A percentile compares a stretch with the other conserved stretches of the same genome.
phyloP scores from a whole-genome alignment of 2,113 vertebrate genomes.

The Datnioides undecimradiatus region DNA sequence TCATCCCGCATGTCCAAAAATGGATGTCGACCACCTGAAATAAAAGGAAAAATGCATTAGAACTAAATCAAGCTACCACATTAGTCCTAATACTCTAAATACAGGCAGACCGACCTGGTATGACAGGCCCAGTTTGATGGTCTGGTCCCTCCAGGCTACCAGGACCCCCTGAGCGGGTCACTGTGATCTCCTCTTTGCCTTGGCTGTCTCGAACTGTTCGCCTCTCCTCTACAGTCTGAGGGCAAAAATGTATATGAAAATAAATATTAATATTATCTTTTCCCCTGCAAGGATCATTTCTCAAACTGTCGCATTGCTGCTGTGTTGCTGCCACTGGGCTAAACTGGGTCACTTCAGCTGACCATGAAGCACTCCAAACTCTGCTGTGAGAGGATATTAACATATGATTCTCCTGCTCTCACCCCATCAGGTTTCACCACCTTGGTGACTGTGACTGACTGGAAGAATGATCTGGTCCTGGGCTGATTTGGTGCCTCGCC shows the following conservation, averaged over 20 bases:
- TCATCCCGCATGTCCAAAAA: slow-evolving; percentile 77
- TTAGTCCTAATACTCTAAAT: too few relatives aligned
- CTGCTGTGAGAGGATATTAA: not conserved
- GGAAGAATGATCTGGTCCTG: slow-evolving; percentile 86
- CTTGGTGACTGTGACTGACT: slow-evolving; percentile 88
- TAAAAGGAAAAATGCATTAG: slow-evolving; percentile 13
- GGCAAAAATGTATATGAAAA: too few relatives aligned
- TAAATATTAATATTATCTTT: too few relatives aligned
- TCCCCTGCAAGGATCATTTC: not conserved
- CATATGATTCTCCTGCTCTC: slow-evolving; percentile 37
- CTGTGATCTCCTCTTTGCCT: slow-evolving; percentile 87
- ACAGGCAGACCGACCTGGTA: slow-evolving; percentile 65
- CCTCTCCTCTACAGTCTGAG: slow-evolving; percentile 88
- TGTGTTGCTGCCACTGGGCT: too few relatives aligned
- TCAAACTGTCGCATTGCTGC: not conserved
- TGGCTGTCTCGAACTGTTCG: slow-evolving; percentile 89
- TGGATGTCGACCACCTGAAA: slow-evolving; percentile 57
- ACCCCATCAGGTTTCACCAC: slow-evolving; percentile 91
- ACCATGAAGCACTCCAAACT: not conserved
- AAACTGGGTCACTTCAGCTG: too few relatives aligned
- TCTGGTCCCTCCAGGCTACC: slow-evolving; percentile 49
- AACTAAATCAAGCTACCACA: not conserved
- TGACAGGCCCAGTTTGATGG: slow-evolving; percentile 14
- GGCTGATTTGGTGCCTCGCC: slow-evolving; percentile 77
- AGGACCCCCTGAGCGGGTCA: slow-evolving; percentile 81